Evolutionary conservation across 1,140 invertebrate genomes (phyloP).

Genomic region (Hermetia illucens): DNA sequence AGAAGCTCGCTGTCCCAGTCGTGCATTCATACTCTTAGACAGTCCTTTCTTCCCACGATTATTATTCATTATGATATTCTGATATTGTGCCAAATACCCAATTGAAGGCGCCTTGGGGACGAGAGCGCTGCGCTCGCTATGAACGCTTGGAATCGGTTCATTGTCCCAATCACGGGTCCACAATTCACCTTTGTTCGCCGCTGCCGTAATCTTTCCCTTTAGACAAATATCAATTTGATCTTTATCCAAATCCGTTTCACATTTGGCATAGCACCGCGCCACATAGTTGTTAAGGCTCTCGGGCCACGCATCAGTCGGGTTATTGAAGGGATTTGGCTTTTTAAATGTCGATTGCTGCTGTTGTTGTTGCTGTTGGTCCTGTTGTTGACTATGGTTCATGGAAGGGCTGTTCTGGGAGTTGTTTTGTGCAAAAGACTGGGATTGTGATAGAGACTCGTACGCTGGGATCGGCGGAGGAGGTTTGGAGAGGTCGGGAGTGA

Average conservation of each 20-base stretch:
- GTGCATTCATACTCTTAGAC: conserved; percentile 11
- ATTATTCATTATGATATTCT: conserved; percentile 1
- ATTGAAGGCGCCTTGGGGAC: conserved; percentile 25
- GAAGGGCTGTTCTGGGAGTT: conserved; percentile 10
- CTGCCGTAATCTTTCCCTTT: conserved; percentile 81
- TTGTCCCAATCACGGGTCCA: conserved; percentile 84
- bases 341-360: conserved; percentile 11
- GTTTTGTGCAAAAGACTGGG: conserved; percentile 8
- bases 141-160: conserved; percentile 75
- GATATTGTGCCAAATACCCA: conserved; percentile 4
- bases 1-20: conserved; percentile 11
- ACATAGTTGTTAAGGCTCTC: conserved; percentile 72
- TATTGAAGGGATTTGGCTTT: conserved; percentile 27
- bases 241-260: conserved; percentile 71
- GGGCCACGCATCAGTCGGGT: conserved; percentile 47
- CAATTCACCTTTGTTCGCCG: conserved; percentile 69
- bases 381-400: too few species aligned
- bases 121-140: conserved; percentile 53
- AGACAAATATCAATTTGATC: conserved; percentile 88
- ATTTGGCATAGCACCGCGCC: conserved; percentile 79
- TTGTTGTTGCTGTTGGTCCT: not conserved
- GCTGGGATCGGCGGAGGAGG: conserved; percentile 11
- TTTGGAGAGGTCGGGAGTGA: conserved; percentile 9
- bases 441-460: conserved; percentile 19
- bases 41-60: conserved; percentile 7